Evolutionary conservation across 2,888 invertebrate species (phyloP), one percentile per base, ranked within the genome.

Genomic region (Strigamia transsilvanica): DNA sequence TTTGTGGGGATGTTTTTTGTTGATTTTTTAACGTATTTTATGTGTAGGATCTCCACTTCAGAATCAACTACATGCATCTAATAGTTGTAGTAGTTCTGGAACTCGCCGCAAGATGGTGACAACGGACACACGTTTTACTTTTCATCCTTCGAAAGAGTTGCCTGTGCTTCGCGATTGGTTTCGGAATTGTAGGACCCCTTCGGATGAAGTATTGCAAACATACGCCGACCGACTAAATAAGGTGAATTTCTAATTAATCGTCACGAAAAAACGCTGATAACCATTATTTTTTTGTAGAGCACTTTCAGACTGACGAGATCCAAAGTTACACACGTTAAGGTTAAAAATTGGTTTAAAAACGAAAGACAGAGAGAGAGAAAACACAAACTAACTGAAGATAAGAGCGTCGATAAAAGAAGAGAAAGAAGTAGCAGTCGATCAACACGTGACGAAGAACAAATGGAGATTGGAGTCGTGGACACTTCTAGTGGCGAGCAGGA

Each of bases 331-430:
- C 82, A 86, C 0, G 84, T 82, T 7, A 86, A 86, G 82, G 82
- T 88, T 18, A 86, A 86, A 83, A 87, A 87, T 82, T 88, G 88
- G 88, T 88, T 87, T 87, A 87, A 87, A 84, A 88, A 88, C 84
- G 88, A 88, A 84, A 85, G 86, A 82, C 87, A 87, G 83, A 84
- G 86, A 79, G 84, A 85, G 73, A 80, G 83, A 34, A 56, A 18
- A 56, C 56, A 56, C n/a, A 56, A 56, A 9, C 10, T 21, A 18
- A 18, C n/a, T 18, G 21, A n/a, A 56, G 56, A 56, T 12, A 56
- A 18, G 21, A 18, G 56, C n/a, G 3, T 9, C 18, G 18, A 7
- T 18, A 56, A 18, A 18, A 15, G 18, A 18, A 18, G 56, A 56
- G 15, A n/a, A 46, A 4, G 46, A 46, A 46, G 46, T n/a, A 56